Evolutionary conservation across 1,140 invertebrate genomes (phyloP), one percentile per base, ranked within the genome.

Genomic region (Drosophila chauvacae): DNA sequence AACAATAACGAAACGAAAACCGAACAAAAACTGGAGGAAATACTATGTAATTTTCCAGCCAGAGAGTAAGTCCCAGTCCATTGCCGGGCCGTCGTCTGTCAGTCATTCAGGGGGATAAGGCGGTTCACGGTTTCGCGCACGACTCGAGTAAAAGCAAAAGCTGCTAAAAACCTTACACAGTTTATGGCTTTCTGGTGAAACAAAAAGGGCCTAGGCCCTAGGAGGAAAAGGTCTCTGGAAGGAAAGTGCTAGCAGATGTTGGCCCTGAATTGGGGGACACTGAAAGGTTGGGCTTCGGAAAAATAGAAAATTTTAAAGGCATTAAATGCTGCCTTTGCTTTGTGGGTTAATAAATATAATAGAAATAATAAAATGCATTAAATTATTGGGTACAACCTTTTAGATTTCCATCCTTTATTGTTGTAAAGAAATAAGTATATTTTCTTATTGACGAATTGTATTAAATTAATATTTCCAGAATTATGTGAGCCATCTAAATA

Each of bases 21-120:
- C 44, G 69, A 72, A 72, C 42, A 69, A 70, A 71, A 71, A 72
- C 53, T 42, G 2, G 30, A 50, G 45, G 66, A 72, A 72, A 68
- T 72, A 59, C 66, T 72, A 72, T 72, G 66, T 72, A 72, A 72
- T 72, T 72, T 72, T 72, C 69, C 69, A 72, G 69, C 69, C 69
- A 28, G 37, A 71, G 44, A 44, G 51, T 55, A 55, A 55, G 69
- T 71, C 69, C 44, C 69, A 39, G 51, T 55, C 65, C 23, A 58
- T 48, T 11, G 68, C 50, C 47, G 7, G 59, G 33, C 45, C 20
- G 44, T 48, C 16, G 64, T 41, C 69, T 41, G 69, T 72, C 69
- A 59, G 42, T 30, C 68, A 71, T 57, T 71, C 64, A 41, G 64
- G 63, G 69, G 42, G 51, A 72, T 70, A 72, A 60, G 71, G 48